Percentiles rank a stretch among this genome's conserved stretches.
Conservation (phyloP, 2,888 invertebrate genomes). For the Zonitis immaculata region DNA sequence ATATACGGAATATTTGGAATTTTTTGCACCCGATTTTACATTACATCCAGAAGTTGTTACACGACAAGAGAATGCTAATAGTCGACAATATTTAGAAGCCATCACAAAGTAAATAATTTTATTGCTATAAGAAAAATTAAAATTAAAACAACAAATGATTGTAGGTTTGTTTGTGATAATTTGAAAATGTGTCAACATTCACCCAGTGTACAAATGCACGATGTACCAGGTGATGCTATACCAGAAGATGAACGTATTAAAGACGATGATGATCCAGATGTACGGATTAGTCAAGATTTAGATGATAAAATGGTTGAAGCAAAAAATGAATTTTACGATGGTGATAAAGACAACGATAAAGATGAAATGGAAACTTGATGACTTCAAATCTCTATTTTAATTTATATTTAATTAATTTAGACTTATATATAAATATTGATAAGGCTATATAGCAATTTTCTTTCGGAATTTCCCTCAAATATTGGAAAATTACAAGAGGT, state of each 20-base stretch:
- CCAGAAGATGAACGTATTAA: slow-evolving; percentile 64
- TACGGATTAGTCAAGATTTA: slow-evolving; percentile 70
- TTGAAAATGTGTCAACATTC: slow-evolving; percentile 89
- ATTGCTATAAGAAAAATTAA: no score
- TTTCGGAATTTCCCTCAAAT: no score
- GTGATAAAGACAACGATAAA: slow-evolving; percentile 86
- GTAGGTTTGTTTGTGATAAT: slow-evolving; percentile 81
- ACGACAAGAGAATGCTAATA: slow-evolving; percentile 87
- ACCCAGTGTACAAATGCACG: slow-evolving; percentile 96
- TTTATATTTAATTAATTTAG: background rate
- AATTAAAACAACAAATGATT: no score
- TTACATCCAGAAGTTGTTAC: slow-evolving; percentile 90
- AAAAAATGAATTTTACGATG: slow-evolving; percentile 85
- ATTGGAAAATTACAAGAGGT: no score
- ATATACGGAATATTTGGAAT: slow-evolving; percentile 92
- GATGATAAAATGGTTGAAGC: slow-evolving; percentile 79
- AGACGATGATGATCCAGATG: slow-evolving; percentile 81
- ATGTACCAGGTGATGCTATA: slow-evolving; percentile 81
- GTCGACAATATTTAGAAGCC: slow-evolving; percentile 89
- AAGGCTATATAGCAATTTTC: no score
- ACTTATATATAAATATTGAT: background rate
- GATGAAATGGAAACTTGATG: slow-evolving; percentile 51
- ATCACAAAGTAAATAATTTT: slow-evolving; percentile 58
- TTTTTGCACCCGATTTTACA: slow-evolving; percentile 95
- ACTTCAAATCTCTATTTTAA: background rate